These are phyloP conservation scores for Knipowitschia caucasica DNA, from an alignment of 2,797 vertebrate genomes.

Conservation along the genomic window DNA sequence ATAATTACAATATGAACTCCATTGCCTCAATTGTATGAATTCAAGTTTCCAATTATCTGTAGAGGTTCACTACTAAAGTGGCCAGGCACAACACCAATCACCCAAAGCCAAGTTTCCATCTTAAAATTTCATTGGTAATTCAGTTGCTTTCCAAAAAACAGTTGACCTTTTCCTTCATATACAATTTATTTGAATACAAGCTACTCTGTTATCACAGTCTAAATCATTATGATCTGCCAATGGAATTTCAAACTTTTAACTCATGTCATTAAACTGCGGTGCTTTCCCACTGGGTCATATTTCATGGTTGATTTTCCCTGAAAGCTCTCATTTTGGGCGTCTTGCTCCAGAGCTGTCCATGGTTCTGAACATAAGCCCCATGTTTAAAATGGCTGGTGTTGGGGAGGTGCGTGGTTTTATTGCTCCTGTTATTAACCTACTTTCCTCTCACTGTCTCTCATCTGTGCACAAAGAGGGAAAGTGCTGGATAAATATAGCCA, in stretches of 20 bases:
- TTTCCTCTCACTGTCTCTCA: slow-evolving; percentile 53
- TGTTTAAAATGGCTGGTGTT: slow-evolving; percentile 19
- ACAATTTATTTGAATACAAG: not conserved
- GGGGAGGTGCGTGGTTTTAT: slow-evolving; percentile 51
- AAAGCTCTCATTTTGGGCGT: not conserved
- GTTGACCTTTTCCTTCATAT: slow-evolving; percentile 6
- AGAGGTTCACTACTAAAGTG: not conserved
- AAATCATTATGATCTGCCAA: not conserved
- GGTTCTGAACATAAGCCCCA: slow-evolving; percentile 8
- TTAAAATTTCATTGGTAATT: slow-evolving; percentile 5
- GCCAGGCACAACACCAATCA: not conserved
- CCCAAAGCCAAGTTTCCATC: slow-evolving; percentile 2
- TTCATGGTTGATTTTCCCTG: slow-evolving; percentile 13
- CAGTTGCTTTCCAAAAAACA: slow-evolving; percentile 3
- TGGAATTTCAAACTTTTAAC: slow-evolving; percentile 4
- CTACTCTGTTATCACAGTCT: not conserved
- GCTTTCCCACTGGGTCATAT: slow-evolving; percentile 2
- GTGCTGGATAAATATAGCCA: slow-evolving; percentile 64
- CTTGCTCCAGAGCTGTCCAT: slow-evolving; percentile 48
- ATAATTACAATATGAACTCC: not conserved
- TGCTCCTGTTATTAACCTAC: slow-evolving; percentile 69
- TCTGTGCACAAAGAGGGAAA: slow-evolving; percentile 50
- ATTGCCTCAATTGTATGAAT: not conserved
- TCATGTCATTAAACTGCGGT: not conserved
- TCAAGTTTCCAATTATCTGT: not conserved